Evolutionary conservation across 1,140 invertebrate genomes (phyloP), one percentile per base, ranked within the genome.

Genomic region (Mesaphorura yosii): DNA sequence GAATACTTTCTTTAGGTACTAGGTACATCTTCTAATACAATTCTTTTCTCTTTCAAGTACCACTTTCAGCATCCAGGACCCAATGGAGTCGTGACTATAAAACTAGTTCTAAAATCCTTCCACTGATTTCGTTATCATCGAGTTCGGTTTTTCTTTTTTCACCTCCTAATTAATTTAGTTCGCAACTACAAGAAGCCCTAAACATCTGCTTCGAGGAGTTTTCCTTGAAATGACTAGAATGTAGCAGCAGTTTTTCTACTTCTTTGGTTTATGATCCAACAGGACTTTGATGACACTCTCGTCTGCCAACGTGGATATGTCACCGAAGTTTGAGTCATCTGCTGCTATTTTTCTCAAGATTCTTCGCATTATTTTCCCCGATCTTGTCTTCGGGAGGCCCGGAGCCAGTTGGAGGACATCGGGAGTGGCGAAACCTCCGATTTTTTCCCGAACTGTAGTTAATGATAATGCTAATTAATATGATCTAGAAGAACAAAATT

Each of bases 341-440:
- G 84, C 72, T 0, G 94, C 93, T 12, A 98, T 83, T 75, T 97
- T 96, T 44, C 92, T 75, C 26, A 98, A 70, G 46, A 98, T 83
- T 58, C 95, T 75, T 39, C 95, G 78, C 89, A 98, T 97, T 40
- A 98, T 97, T 72, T 98, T 98, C 2, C 95, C 95, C 1, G 92
- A 97, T 34, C 94, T 77, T 0, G 95, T 98, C 72, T 98, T 98
- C 1, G 95, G 94, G 46, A 98, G 72, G 1, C 80, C 83, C 3
- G 89, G 87, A 2, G 91, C 90, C 65, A 86, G 78, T 64, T 97
- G 93, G 39, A 98, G 83, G 4, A 86, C 79, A 65, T 98, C 95
- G 0, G 95, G 95, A 66, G 86, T 80, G 2, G 94, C 95, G 72
- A 98, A 96, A 1, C 93, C 85, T 12, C 94, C 94, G 59, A 98